Evolutionary conservation across 2,888 invertebrate species (phyloP).

Genomic region (Euphydryas editha): DNA sequence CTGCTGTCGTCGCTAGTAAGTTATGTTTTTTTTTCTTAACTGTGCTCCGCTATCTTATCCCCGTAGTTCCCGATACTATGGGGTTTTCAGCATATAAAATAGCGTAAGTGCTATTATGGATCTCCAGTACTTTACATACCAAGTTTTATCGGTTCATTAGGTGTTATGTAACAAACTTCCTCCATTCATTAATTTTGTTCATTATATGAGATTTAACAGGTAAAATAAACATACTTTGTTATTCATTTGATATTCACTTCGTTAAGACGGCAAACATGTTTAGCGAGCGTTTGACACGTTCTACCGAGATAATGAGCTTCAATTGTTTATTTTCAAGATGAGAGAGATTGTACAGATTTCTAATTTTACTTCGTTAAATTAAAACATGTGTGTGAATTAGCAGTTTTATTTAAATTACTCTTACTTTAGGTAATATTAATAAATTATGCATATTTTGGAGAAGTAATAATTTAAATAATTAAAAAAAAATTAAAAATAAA

Average conservation of each 20-base stretch:
- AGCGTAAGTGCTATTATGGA: too few species aligned
- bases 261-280: constrained; percentile 36
- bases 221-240: constrained; percentile 20
- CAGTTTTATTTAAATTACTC: neutral
- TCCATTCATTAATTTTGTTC: too few species aligned
- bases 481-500: neutral
- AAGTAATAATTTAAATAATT: neutral
- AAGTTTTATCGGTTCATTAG: too few species aligned
- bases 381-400: neutral
- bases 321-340: constrained; percentile 30
- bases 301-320: constrained; percentile 19
- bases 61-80: too few species aligned
- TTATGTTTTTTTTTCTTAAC: constrained; percentile 41
- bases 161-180: too few species aligned
- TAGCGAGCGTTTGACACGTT: constrained; percentile 28
- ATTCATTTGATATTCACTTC: constrained; percentile 29
- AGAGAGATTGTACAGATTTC: constrained; percentile 5
- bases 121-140: too few species aligned
- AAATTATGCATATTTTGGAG: neutral
- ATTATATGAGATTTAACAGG: constrained; percentile 6
- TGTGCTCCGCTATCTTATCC: too few species aligned
- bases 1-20: constrained; percentile 78
- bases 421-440: neutral
- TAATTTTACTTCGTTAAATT: constrained; percentile 4
- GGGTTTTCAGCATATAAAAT: too few species aligned